phyloP scores from a whole-genome alignment of 2,888 invertebrate genomes.

The Lithodes maja region DNA sequence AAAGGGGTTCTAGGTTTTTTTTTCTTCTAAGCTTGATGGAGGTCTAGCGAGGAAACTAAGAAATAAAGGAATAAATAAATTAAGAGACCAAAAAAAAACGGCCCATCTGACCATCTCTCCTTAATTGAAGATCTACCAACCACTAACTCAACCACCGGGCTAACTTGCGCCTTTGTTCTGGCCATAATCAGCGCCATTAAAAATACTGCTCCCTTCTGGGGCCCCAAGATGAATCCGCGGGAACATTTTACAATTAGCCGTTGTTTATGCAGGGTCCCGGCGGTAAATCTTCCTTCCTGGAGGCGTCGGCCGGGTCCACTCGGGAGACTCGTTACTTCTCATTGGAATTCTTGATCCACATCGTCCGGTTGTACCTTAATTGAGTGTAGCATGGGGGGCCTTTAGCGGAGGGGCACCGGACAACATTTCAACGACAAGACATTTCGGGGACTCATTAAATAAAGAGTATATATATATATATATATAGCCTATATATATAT shows the following conservation, averaged over 20 bases:
- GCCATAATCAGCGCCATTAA: conserved; percentile 33
- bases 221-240: conserved; percentile 34
- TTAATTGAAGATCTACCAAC: conserved; percentile 31
- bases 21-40: too few relatives aligned
- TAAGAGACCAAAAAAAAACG: too few relatives aligned
- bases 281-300: conserved; percentile 1
- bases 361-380: neutral
- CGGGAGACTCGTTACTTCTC: neutral
- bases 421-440: too few relatives aligned
- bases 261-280: conserved; percentile 25
- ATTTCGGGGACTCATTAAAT: too few relatives aligned
- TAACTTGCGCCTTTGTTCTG: conserved; percentile 30
- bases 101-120: neutral
- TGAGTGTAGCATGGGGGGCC: neutral
- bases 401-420: neutral
- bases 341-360: neutral
- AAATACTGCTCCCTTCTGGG: conserved; percentile 34
- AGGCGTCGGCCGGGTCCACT: neutral
- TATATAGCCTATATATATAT: too few relatives aligned
- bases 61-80: too few relatives aligned
- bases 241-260: conserved; percentile 35
- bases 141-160: conserved; percentile 21
- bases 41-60: too few relatives aligned
- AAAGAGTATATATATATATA: too few relatives aligned
- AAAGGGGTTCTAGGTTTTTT: too few relatives aligned